Evolutionary conservation across 2,888 invertebrate species (phyloP).

Genomic region (Pelosia muscerda): DNA sequence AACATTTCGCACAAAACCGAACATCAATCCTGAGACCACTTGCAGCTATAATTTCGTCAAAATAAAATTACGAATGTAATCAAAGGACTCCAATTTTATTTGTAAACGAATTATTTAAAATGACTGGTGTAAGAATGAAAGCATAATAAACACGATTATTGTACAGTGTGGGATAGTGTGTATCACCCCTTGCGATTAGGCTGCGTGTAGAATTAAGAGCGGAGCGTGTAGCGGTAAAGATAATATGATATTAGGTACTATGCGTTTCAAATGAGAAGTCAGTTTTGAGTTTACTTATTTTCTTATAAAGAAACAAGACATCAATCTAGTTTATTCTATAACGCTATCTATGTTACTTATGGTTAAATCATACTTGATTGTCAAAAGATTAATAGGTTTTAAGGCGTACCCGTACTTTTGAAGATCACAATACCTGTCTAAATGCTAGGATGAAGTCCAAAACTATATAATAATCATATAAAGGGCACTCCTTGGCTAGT

Average conservation of each 20-base stretch:
- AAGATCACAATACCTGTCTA: too few species aligned
- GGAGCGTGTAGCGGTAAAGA: slow-evolving; percentile 12
- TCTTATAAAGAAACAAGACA: too few species aligned
- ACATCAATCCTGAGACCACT: background rate
- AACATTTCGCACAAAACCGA: background rate
- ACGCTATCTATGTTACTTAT: too few species aligned
- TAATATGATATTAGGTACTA: too few species aligned
- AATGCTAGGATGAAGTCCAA: too few species aligned
- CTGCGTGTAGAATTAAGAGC: background rate
- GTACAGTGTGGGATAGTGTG: slow-evolving; percentile 23
- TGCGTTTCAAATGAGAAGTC: too few species aligned
- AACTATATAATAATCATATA: too few species aligned
- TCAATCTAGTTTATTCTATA: too few species aligned
- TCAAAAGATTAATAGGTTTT: too few species aligned
- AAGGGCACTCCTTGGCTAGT: too few species aligned
- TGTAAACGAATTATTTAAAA: slow-evolving; percentile 39
- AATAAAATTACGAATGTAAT: slow-evolving; percentile 33
- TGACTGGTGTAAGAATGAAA: slow-evolving; percentile 35
- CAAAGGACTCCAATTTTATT: slow-evolving; percentile 22
- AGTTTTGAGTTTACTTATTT: background rate
- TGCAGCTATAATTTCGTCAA: slow-evolving; percentile 22
- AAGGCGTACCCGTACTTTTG: too few species aligned
- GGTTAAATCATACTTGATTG: too few species aligned
- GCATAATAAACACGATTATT: slow-evolving; percentile 26
- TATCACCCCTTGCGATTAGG: slow-evolving; percentile 12